These are phyloP conservation scores for Anolis apletophallus DNA, from an alignment of 2,797 vertebrate species.

Conservation along the genomic window DNA sequence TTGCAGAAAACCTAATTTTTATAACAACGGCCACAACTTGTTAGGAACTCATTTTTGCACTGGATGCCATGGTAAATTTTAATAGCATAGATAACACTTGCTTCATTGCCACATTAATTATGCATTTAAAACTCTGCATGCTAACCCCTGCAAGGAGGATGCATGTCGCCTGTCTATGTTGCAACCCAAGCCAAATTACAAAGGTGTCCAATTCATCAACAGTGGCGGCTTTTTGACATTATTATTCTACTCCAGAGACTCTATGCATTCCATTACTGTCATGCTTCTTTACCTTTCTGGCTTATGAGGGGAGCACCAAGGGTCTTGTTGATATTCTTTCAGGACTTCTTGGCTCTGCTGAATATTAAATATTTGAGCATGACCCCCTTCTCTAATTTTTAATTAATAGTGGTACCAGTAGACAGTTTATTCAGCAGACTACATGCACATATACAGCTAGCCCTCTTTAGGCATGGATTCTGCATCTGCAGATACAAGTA, in stretches of 20 bases:
- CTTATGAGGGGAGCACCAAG: constrained; percentile 51
- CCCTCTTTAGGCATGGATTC: no score
- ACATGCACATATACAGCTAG: not conserved
- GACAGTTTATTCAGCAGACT: not conserved
- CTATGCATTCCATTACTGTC: constrained; percentile 65
- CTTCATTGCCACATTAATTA: constrained; percentile 72
- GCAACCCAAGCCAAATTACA: constrained; percentile 56
- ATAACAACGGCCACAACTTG: constrained; percentile 60
- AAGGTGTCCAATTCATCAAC: constrained; percentile 60
- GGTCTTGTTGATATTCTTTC: not conserved
- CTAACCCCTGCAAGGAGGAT: not conserved
- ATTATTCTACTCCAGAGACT: constrained; percentile 62
- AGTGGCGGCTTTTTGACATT: constrained; percentile 67
- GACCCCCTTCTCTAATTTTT: not conserved
- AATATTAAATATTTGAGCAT: constrained; percentile 14
- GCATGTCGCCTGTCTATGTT: not conserved
- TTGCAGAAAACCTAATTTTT: constrained; percentile 61
- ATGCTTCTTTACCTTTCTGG: constrained; percentile 55
- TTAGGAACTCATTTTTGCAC: constrained; percentile 68
- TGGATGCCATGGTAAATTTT: constrained; percentile 71
- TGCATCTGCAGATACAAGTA: no score
- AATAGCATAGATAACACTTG: constrained; percentile 59
- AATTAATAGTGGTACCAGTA: not conserved
- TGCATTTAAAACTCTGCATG: constrained; percentile 55
- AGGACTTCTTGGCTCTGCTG: not conserved